Percentiles rank a stretch among this genome's conserved stretches.
Conservation (phyloP, 2,797 vertebrate species). For the Rallus crepitans region DNA sequence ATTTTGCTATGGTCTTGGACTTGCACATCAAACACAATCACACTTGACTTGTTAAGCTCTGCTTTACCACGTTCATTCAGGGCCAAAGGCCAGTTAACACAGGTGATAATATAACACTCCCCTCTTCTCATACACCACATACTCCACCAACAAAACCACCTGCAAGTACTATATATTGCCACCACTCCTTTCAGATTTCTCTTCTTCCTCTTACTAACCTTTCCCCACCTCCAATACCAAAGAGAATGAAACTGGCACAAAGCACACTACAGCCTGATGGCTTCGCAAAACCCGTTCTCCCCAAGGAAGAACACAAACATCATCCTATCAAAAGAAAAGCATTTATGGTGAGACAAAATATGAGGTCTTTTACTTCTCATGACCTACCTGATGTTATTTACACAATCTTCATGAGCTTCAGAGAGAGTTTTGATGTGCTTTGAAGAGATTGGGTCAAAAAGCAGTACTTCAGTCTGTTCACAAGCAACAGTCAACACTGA, state of each 20-base stretch:
- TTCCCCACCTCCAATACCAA: neutral
- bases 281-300: neutral
- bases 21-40: neutral
- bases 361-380: neutral
- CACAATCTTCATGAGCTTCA: slow-evolving; percentile 97
- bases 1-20: neutral
- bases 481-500: slow-evolving; percentile 97
- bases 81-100: neutral
- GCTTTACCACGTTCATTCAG: neutral
- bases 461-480: slow-evolving; percentile 96
- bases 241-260: neutral
- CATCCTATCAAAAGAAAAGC: neutral
- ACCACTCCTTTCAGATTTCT: neutral
- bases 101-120: neutral
- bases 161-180: neutral
- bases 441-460: slow-evolving; percentile 97
- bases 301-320: neutral
- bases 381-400: slow-evolving; percentile 97
- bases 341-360: neutral
- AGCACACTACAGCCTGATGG: neutral
- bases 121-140: neutral
- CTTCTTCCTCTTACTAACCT: neutral
- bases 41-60: neutral
- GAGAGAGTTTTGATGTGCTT: slow-evolving; percentile 97
- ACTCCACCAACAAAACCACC: neutral